Evolutionary conservation across 2,888 invertebrate genomes (phyloP).

Genomic region (Entomobrya proxima): DNA sequence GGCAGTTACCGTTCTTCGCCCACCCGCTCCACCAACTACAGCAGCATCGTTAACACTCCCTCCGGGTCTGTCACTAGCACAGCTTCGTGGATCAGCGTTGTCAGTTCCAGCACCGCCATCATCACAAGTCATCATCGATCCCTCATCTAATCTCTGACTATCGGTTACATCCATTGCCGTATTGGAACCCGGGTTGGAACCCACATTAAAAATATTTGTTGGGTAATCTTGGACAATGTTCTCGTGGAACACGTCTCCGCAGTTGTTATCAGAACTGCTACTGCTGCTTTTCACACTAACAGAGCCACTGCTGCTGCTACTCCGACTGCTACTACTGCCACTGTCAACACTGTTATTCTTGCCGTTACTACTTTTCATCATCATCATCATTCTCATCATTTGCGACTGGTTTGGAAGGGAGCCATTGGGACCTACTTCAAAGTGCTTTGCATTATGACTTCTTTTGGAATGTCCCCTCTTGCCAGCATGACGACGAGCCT

Average conservation of each 20-base stretch:
- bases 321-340: conserved; percentile 62
- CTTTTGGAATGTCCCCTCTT: conserved; percentile 47
- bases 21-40: background rate
- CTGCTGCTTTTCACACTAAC: conserved; percentile 56
- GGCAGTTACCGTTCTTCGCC: conserved; percentile 7
- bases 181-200: background rate
- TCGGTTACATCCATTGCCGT: background rate
- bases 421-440: conserved; percentile 26
- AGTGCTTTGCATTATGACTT: background rate
- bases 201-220: conserved; percentile 53
- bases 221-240: conserved; percentile 62
- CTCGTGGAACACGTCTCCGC: conserved; percentile 60
- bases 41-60: background rate
- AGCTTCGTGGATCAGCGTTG: background rate
- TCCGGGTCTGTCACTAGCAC: background rate
- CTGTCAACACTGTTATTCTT: conserved; percentile 50
- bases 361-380: conserved; percentile 62
- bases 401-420: conserved; percentile 56
- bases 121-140: background rate
- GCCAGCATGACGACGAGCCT: conserved; percentile 20
- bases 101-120: background rate
- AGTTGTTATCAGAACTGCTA: conserved; percentile 56
- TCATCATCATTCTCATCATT: conserved; percentile 70
- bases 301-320: conserved; percentile 67
- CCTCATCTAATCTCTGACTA: background rate